Conservation (phyloP, 2,113 vertebrate genomes). For the Sprattus sprattus region DNA sequence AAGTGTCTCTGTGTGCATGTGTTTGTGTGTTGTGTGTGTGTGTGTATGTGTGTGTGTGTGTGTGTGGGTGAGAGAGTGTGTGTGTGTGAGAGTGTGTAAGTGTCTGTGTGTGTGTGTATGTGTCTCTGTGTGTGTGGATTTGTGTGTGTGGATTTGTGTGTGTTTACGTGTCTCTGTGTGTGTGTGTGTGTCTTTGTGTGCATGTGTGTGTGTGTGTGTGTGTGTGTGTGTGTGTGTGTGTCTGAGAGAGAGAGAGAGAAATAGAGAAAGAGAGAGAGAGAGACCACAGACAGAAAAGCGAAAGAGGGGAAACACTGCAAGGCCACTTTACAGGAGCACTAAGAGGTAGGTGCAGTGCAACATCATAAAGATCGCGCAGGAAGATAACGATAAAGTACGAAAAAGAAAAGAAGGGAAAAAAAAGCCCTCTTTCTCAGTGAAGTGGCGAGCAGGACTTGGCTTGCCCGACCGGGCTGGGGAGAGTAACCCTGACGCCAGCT, state of each 20-base stretch:
- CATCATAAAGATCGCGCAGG: conserved; percentile 49
- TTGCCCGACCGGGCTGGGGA: conserved; percentile 40
- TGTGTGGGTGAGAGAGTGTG: neutral
- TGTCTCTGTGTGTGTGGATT: too few species aligned
- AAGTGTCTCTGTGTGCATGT: too few species aligned
- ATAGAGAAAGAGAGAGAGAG: neutral
- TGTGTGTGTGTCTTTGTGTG: neutral
- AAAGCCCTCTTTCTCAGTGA: conserved; percentile 40
- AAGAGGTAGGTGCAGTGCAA: conserved; percentile 48
- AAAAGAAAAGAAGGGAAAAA: conserved; percentile 6
- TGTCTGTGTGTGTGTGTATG: too few species aligned
- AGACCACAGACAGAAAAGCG: neutral
- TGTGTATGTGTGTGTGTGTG: neutral
- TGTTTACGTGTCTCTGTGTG: neutral
- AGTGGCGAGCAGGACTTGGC: conserved; percentile 48
- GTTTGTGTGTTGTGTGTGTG: neutral
- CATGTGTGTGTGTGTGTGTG: neutral
- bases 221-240: neutral
- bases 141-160: neutral
- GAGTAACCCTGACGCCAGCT: conserved; percentile 46
- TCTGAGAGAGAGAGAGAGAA: too few species aligned
- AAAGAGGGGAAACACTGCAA: conserved; percentile 35
- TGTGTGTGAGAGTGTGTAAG: too few species aligned
- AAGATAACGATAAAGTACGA: conserved; percentile 40
- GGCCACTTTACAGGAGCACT: conserved; percentile 48